Conservation (phyloP, 23 tunicate species). For the Trididemnum clinides region DNA sequence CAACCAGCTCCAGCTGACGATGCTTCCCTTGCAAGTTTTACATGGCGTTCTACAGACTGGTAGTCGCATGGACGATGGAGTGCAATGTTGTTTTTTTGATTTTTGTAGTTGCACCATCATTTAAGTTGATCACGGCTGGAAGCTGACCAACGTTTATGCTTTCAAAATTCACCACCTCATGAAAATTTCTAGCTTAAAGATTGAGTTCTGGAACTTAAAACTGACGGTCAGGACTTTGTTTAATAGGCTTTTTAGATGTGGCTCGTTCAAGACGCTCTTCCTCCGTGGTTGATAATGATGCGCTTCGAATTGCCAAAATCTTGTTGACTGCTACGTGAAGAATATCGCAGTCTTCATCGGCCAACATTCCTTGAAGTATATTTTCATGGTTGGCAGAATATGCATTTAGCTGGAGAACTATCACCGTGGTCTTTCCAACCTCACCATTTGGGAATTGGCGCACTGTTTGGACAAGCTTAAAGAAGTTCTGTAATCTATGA, state of each 20-base stretch:
- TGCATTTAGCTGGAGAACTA: not conserved
- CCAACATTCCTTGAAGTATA: not conserved
- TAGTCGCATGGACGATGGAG: not conserved
- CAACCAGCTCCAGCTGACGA: not conserved
- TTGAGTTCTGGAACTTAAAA: not conserved
- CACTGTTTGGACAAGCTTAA: not conserved
- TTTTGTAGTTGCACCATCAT: not conserved
- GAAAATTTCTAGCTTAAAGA: not conserved
- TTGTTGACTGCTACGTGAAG: not conserved
- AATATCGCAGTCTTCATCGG: not conserved
- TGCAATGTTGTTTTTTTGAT: not conserved
- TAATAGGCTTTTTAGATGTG: not conserved
- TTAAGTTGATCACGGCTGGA: not conserved
- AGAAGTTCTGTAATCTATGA: too few species aligned
- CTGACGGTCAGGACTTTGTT: not conserved
- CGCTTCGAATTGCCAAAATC: not conserved
- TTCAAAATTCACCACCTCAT: not conserved
- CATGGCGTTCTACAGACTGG: not conserved
- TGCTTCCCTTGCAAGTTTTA: not conserved
- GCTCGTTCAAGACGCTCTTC: not conserved
- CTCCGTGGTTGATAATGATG: not conserved
- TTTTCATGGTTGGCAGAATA: not conserved
- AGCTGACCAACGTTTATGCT: not conserved
- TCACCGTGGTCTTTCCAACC: not conserved
- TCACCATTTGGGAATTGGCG: not conserved